Evolutionary conservation across 1,140 invertebrate species (phyloP).

Genomic region (Geopemphigus sp.): DNA sequence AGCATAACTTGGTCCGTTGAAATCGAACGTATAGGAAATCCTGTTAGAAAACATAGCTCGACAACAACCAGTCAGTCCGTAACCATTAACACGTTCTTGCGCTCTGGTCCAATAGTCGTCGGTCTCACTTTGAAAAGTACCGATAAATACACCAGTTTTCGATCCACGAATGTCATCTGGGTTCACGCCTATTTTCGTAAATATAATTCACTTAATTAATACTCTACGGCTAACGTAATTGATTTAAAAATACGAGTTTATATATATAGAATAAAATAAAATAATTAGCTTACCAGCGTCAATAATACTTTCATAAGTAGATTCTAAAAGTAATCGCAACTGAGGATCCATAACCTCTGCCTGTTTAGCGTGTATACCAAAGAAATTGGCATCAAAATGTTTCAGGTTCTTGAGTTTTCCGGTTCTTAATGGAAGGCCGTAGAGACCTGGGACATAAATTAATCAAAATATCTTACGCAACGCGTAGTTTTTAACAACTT

Average conservation of each 20-base stretch:
- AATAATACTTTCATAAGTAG: constrained; percentile 88
- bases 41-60: constrained; percentile 95
- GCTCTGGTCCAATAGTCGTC: constrained; percentile 77
- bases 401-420: constrained; percentile 87
- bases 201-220: not conserved
- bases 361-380: constrained; percentile 90
- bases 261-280: too few relatives aligned
- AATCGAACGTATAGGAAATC: constrained; percentile 92
- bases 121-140: constrained; percentile 81
- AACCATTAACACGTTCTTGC: constrained; percentile 80
- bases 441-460: constrained; percentile 58
- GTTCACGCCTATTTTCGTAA: constrained; percentile 64
- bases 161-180: constrained; percentile 75
- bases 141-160: constrained; percentile 88
- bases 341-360: constrained; percentile 95
- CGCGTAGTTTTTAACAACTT: not conserved
- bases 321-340: constrained; percentile 83
- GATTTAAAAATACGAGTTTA: too few relatives aligned
- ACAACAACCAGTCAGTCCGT: constrained; percentile 87
- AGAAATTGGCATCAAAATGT: constrained; percentile 89
- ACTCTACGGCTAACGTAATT: too few relatives aligned
- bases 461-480: not conserved
- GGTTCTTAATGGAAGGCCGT: constrained; percentile 78
- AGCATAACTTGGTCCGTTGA: constrained; percentile 85
- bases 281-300: constrained; percentile 70